These are phyloP conservation scores for Drosophila seguyi DNA, from an alignment of 1,140 invertebrate species.

Conservation along the genomic window DNA sequence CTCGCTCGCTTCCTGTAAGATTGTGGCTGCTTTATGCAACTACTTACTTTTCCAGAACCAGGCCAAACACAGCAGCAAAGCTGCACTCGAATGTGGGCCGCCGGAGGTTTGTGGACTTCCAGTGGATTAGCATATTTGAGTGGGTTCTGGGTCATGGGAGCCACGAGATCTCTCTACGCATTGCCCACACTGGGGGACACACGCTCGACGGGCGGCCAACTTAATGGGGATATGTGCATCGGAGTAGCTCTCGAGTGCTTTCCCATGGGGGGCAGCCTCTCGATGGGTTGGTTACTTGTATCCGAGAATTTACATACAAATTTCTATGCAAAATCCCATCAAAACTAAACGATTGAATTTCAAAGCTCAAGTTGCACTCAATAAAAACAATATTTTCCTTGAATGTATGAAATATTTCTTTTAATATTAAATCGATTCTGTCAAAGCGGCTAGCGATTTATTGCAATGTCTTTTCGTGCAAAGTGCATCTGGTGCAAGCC, in stretches of 20 bases:
- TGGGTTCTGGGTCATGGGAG: constrained; percentile 38
- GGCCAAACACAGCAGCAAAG: constrained; percentile 11
- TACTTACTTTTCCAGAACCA: constrained; percentile 20
- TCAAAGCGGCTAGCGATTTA: neutral
- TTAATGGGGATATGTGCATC: constrained; percentile 39
- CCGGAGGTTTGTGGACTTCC: constrained; percentile 41
- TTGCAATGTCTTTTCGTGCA: neutral
- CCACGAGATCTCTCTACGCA: constrained; percentile 27
- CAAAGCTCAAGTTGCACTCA: constrained; percentile 18
- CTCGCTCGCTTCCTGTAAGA: constrained; percentile 10
- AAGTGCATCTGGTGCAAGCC: neutral
- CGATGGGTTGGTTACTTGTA: constrained; percentile 5
- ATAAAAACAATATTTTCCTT: constrained; percentile 32
- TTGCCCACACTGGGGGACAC: constrained; percentile 19
- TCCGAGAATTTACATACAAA: constrained; percentile 28
- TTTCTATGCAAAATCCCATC: constrained; percentile 28
- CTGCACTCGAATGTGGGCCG: constrained; percentile 42
- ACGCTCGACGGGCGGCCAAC: constrained; percentile 36
- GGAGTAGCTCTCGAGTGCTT: constrained; percentile 43
- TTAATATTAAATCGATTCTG: neutral
- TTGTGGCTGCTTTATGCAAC: constrained; percentile 26
- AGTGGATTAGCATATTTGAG: constrained; percentile 71
- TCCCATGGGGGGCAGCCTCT: neutral
- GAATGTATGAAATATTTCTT: constrained; percentile 1
- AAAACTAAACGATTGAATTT: constrained; percentile 31